Evolutionary conservation across 2,113 vertebrate genomes (phyloP).

Genomic region (Conger conger): DNA sequence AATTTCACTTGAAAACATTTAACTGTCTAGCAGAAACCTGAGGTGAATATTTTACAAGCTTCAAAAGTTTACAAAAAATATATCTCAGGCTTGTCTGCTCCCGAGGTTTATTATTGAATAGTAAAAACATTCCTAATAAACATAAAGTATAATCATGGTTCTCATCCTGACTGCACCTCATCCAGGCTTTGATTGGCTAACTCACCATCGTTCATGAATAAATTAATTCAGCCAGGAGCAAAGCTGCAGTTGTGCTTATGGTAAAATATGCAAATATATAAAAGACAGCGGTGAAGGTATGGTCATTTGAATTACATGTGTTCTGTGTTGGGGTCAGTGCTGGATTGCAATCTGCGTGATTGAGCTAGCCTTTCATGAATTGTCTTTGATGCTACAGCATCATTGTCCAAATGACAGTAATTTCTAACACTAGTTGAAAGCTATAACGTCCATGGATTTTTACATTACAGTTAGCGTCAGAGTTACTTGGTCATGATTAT

Average conservation of each 20-base stretch:
- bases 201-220: not conserved
- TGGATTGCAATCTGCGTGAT: not conserved
- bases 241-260: not conserved
- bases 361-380: too few relatives aligned
- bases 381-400: too few relatives aligned
- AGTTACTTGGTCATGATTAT: too few relatives aligned
- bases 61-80: not conserved
- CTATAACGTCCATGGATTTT: too few relatives aligned
- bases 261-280: not conserved
- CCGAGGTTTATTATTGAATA: not conserved
- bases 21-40: conserved; percentile 36
- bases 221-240: not conserved
- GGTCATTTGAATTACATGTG: not conserved
- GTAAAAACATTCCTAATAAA: not conserved
- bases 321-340: not conserved
- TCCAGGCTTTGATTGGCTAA: not conserved
- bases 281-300: not conserved
- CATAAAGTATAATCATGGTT: not conserved
- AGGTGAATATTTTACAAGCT: conserved; percentile 26
- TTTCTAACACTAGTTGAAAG: too few relatives aligned
- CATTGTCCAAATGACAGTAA: too few relatives aligned
- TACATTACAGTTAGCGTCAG: too few relatives aligned
- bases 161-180: not conserved
- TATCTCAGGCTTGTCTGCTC: conserved; percentile 31
- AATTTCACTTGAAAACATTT: conserved; percentile 15